Evolutionary conservation across 1,140 invertebrate genomes (phyloP).

Genomic region (Lepidotrigona ventralis): DNA sequence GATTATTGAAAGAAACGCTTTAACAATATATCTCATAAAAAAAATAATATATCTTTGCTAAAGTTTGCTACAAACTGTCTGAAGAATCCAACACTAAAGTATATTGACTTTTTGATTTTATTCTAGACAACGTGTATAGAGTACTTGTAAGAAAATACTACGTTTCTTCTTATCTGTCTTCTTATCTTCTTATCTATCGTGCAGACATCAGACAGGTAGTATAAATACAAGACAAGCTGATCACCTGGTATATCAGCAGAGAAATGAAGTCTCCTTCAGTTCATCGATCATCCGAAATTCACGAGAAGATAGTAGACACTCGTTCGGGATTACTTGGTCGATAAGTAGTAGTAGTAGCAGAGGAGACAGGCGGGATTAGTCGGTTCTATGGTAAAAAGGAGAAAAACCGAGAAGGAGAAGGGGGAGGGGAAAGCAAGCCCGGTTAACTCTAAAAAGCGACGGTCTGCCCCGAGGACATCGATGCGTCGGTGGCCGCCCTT

Average conservation of each 20-base stretch:
- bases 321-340: constrained; percentile 23
- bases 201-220: neutral
- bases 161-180: no score
- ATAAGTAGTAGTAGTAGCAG: neutral
- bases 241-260: neutral
- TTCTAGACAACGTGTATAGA: no score
- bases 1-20: no score
- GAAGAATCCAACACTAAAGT: no score
- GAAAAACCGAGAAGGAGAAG: neutral
- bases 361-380: neutral
- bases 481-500: constrained; percentile 19
- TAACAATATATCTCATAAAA: no score
- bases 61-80: no score
- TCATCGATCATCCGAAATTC: neutral
- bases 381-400: neutral
- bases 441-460: constrained; percentile 1
- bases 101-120: no score
- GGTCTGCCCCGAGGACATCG: neutral
- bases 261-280: neutral
- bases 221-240: neutral
- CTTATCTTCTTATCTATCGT: no score
- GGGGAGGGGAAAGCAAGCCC: neutral
- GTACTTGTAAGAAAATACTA: no score
- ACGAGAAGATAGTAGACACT: neutral
- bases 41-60: no score